Conservation (phyloP, 2,113 vertebrate genomes). For the Arizona elegans region DNA sequence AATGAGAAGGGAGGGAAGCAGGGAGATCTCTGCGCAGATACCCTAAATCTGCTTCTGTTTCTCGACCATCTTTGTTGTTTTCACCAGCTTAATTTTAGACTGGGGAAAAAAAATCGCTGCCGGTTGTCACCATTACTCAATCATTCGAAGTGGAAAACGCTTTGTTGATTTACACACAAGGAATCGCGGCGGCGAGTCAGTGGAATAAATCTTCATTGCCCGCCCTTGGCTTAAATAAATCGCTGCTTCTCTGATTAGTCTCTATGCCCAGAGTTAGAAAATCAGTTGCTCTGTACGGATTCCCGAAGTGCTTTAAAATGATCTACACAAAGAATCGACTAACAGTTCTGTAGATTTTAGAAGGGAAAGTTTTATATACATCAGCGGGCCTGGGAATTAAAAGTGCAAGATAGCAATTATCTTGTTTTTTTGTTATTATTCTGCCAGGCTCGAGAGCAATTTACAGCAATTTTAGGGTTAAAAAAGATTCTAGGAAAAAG, state of each 20-base stretch:
- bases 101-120: background rate
- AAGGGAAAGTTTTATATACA: background rate
- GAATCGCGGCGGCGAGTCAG: background rate
- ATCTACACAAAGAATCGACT: background rate
- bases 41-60: background rate
- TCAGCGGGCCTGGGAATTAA: background rate
- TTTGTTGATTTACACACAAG: background rate
- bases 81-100: background rate
- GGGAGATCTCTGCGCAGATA: background rate
- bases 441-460: background rate
- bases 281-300: background rate
- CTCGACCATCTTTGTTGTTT: background rate
- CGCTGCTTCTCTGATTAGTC: background rate
- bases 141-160: background rate
- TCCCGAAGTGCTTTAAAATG: background rate
- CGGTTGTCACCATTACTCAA: background rate
- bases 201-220: background rate
- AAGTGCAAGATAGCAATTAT: background rate
- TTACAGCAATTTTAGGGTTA: background rate
- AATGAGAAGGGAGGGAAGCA: background rate
- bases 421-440: background rate
- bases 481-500: background rate
- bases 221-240: background rate
- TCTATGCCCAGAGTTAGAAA: too few relatives aligned
- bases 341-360: background rate